phyloP scores from a whole-genome alignment of 1,140 invertebrate species.

The Muscidifurax raptorellus region DNA sequence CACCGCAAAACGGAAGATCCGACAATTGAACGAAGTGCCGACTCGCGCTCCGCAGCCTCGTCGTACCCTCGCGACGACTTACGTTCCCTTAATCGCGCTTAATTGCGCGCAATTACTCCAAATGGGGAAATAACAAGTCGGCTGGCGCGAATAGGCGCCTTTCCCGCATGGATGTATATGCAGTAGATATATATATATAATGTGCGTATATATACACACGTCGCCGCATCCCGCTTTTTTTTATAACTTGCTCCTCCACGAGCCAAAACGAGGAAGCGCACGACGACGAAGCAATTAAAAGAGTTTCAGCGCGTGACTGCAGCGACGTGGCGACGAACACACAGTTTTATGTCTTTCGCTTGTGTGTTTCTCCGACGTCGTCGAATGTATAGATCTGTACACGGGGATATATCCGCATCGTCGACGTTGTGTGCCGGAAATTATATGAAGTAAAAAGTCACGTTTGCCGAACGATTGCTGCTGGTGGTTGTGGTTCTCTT shows the following conservation, averaged over 20 bases:
- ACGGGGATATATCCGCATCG: not conserved
- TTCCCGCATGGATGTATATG: not conserved
- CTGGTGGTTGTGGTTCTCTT: not conserved
- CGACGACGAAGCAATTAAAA: conserved; percentile 61
- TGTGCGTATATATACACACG: conserved; percentile 36
- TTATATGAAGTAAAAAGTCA: conserved; percentile 34
- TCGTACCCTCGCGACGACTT: conserved; percentile 56
- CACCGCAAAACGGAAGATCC: conserved; percentile 56
- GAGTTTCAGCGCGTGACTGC: conserved; percentile 44
- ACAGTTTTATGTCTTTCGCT: not conserved
- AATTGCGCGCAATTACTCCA: conserved; percentile 65
- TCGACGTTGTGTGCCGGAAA: not conserved
- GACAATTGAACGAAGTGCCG: conserved; percentile 61
- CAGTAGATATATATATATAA: too few species aligned
- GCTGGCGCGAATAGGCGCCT: conserved; percentile 46
- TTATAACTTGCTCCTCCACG: conserved; percentile 30
- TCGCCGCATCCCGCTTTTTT: conserved; percentile 54
- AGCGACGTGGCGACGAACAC: not conserved
- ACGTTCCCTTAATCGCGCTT: conserved; percentile 62
- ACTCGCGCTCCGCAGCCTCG: conserved; percentile 41
- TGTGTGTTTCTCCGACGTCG: not conserved
- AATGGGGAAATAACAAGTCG: conserved; percentile 66
- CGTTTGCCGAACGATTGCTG: conserved; percentile 7
- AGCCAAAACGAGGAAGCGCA: conserved; percentile 5
- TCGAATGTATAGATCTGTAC: not conserved